A percentile compares a stretch with the other conserved stretches of the same genome.
Evolutionary conservation across 2,888 invertebrate genomes (phyloP).

Genomic region (Nemurella pictetii): DNA sequence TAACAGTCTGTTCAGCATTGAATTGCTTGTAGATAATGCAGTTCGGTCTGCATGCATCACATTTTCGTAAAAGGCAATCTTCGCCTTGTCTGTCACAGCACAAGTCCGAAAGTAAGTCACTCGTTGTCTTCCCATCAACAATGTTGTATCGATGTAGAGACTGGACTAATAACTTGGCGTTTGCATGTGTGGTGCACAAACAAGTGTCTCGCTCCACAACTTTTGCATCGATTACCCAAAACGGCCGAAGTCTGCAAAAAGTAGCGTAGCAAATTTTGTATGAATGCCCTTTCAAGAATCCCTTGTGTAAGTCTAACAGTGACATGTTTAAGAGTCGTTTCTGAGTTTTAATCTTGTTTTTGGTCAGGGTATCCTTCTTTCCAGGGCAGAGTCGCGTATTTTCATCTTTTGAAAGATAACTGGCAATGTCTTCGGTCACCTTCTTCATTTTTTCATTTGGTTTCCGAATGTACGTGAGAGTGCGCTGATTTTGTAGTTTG

Average conservation of each 20-base stretch:
- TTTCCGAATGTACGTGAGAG: background rate
- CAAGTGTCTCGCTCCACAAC: conserved; percentile 25
- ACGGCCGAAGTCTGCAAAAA: conserved; percentile 44
- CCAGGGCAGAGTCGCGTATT: conserved; percentile 45
- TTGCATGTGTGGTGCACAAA: background rate
- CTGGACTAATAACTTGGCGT: background rate
- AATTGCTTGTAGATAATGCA: conserved; percentile 17
- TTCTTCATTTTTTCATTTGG: background rate
- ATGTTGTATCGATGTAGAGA: too few relatives aligned
- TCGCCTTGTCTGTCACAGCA: conserved; percentile 34
- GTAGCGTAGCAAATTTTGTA: conserved; percentile 38
- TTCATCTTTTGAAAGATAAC: conserved; percentile 45
- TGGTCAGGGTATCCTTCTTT: conserved; percentile 45
- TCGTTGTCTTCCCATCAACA: background rate
- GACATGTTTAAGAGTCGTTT: conserved; percentile 45
- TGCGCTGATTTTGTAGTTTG: too few relatives aligned
- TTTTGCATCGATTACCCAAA: conserved; percentile 45
- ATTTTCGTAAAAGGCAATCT: conserved; percentile 33
- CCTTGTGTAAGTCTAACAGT: conserved; percentile 45
- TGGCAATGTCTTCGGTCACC: conserved; percentile 35
- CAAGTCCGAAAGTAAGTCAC: conserved; percentile 22
- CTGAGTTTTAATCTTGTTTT: conserved; percentile 44
- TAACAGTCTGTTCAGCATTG: background rate
- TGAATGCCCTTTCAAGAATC: conserved; percentile 40
- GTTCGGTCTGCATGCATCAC: conserved; percentile 11